These are phyloP conservation scores for Halictus rubicundus DNA, from an alignment of 1,140 invertebrate genomes.

Conservation along the genomic window DNA sequence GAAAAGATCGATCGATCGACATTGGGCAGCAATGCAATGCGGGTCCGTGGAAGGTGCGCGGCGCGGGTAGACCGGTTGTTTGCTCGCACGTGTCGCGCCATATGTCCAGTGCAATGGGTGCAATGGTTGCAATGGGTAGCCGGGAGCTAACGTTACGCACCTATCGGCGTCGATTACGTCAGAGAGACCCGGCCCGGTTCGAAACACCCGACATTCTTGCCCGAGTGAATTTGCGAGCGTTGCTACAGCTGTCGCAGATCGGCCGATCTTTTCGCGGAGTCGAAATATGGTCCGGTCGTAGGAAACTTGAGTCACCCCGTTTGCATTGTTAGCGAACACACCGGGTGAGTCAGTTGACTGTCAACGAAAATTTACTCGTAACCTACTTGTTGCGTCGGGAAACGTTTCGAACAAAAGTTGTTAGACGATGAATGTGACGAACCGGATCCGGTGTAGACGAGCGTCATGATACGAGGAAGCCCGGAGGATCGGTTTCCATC, in stretches of 20 bases:
- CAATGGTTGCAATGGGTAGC: slow-evolving; percentile 5
- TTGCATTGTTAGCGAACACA: no score
- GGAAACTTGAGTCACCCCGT: no score
- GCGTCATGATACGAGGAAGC: neutral
- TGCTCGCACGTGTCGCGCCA: slow-evolving; percentile 59
- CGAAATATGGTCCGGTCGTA: no score
- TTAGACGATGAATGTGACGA: no score
- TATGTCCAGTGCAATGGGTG: slow-evolving; percentile 48
- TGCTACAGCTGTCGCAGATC: no score
- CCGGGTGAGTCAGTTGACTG: no score
- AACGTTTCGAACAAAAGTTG: no score
- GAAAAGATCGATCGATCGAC: neutral
- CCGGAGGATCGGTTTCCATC: neutral
- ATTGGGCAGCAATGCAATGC: neutral
- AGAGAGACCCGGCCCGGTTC: neutral
- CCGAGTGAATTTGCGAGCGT: neutral
- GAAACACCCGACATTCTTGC: neutral
- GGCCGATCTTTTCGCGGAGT: no score
- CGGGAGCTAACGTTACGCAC: slow-evolving; percentile 34
- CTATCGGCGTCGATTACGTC: slow-evolving; percentile 36
- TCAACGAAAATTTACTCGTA: no score
- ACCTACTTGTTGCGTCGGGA: no score
- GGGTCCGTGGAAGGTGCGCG: neutral
- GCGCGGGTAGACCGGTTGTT: slow-evolving; percentile 42
- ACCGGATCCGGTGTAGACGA: no score